Evolutionary conservation across 2,797 vertebrate genomes (phyloP), one percentile per base, ranked within the genome.

Genomic region (Anabas testudineus): DNA sequence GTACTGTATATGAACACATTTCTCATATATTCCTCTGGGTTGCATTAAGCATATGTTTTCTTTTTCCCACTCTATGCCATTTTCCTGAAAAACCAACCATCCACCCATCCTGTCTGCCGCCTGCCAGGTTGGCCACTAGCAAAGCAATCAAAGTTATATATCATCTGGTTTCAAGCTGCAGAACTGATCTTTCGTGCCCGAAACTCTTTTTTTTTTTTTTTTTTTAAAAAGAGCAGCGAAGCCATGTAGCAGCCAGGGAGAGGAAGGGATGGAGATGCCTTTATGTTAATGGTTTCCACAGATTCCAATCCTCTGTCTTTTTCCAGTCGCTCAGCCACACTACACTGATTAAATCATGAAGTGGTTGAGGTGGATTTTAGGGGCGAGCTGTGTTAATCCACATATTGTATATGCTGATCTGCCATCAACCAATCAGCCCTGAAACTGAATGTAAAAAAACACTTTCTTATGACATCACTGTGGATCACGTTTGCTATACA

Each of bases 281-380:
- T 88, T 81, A 88, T 70, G 88, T 82, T 94, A 93, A 94, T 90
- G 88, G 67, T 65, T 94, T 93, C 78, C 80, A 82, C 93, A 94
- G 92, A 91, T 87, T 85, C 76, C 71, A 60, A 55, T 67, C 72
- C 73, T 70, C 67, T 47, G 62, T 74, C 79, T 90, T 91, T 92
- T 83, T 86, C 89, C 88, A 90, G 82, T 76, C 12, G 14, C 84
- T 82, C 83, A 82, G 79, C 84, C 85, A 58, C 76, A 67, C 72
- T 39, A 47, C 30, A 49, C 82, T 85, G 82, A 88, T 87, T 80
- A 82, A 83, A 87, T 80, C 75, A 66, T 73, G 64, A 84, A 76
- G 75, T 64, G 67, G 75, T 60, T 67, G 80, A 83, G 76, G 69
- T 79, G 71, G 78, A 77, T 84, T 75, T 83, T 36, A 64, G 54